Percentiles rank a stretch among this genome's conserved stretches.
These are phyloP conservation scores for Tamias sibiricus DNA, from an alignment of 2,113 vertebrate genomes.

Conservation along the genomic window DNA sequence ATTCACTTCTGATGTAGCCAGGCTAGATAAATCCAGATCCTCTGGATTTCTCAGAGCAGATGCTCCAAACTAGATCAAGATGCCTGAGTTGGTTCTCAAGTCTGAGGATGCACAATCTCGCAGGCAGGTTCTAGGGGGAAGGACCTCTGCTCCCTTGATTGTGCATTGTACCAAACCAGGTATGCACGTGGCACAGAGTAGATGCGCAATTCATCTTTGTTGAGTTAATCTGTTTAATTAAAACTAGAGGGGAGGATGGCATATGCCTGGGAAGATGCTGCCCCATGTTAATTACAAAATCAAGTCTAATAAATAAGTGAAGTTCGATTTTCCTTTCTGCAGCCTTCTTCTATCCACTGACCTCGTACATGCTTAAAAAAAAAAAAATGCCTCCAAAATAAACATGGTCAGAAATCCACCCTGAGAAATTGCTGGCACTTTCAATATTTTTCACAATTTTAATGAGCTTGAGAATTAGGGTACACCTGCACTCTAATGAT, in stretches of 20 bases:
- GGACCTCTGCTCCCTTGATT: neutral
- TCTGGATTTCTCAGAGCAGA: neutral
- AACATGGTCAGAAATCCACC: neutral
- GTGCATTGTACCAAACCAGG: neutral
- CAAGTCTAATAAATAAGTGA: neutral
- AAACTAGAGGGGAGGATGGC: neutral
- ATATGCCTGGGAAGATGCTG: neutral
- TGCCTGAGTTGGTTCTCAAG: rapidly evolving
- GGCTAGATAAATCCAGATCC: neutral
- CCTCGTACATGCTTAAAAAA: neutral
- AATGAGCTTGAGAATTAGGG: neutral
- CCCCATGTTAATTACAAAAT: neutral
- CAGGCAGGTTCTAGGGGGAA: neutral
- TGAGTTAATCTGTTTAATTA: neutral
- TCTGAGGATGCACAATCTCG: rapidly evolving
- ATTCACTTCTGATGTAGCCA: neutral
- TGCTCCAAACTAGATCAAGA: neutral
- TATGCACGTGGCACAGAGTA: neutral
- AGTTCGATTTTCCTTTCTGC: neutral
- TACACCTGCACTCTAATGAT: neutral
- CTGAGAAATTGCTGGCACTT: neutral
- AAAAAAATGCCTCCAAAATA: neutral
- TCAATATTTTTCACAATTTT: neutral
- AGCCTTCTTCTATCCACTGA: neutral
- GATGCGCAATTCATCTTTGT: neutral